phyloP scores from a whole-genome alignment of 1,140 invertebrate species.

The Lordiphosa collinella region DNA sequence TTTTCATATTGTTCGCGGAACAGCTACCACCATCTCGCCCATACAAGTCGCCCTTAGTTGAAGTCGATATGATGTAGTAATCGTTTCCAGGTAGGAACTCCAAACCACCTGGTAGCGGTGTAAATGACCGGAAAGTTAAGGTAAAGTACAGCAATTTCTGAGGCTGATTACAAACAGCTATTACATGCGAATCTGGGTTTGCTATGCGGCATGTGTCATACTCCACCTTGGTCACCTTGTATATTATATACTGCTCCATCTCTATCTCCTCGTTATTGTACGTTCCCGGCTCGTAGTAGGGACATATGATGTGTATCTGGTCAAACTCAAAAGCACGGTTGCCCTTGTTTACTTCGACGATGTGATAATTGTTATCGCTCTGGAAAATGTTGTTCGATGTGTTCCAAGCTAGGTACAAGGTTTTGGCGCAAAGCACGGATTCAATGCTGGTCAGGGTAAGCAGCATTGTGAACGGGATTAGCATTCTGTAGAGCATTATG shows the following conservation, averaged over 20 bases:
- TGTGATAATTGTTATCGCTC: slow-evolving; percentile 98
- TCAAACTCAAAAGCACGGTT: slow-evolving; percentile 96
- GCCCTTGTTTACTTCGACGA: slow-evolving; percentile 97
- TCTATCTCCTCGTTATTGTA: slow-evolving; percentile 87
- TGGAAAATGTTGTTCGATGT: slow-evolving; percentile 82
- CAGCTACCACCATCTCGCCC: slow-evolving; percentile 94
- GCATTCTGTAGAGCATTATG: too few relatives aligned
- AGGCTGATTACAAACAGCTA: slow-evolving; percentile 97
- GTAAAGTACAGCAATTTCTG: slow-evolving; percentile 97
- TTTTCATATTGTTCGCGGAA: slow-evolving; percentile 96
- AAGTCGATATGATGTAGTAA: slow-evolving; percentile 97
- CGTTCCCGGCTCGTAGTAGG: slow-evolving; percentile 92
- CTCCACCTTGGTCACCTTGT: slow-evolving; percentile 97
- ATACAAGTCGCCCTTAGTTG: slow-evolving; percentile 93
- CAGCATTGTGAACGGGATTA: too few relatives aligned
- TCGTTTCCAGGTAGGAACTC: slow-evolving; percentile 96
- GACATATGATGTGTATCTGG: slow-evolving; percentile 97
- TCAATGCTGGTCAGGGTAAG: too few relatives aligned
- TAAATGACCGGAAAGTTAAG: slow-evolving; percentile 97
- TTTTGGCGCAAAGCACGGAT: too few relatives aligned
- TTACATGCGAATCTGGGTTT: slow-evolving; percentile 93
- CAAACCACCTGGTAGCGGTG: slow-evolving; percentile 95
- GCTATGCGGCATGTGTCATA: slow-evolving; percentile 97
- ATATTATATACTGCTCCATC: slow-evolving; percentile 96
- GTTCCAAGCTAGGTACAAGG: too few relatives aligned